phyloP scores from a whole-genome alignment of 2,113 vertebrate genomes.

The Brachypteracias leptosomus region DNA sequence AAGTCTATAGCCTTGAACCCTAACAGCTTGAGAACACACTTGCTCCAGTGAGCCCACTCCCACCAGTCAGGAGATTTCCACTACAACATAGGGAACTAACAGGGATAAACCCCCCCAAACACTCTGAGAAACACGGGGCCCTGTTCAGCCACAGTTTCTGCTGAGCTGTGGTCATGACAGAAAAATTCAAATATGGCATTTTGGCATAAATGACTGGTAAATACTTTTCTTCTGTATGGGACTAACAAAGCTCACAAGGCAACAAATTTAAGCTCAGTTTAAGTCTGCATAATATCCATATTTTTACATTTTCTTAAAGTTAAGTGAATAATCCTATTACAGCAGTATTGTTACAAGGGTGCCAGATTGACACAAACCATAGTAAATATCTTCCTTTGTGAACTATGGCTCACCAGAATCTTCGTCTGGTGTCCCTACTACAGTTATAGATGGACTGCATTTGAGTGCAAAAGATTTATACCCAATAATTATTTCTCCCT shows the following conservation, averaged over 20 bases:
- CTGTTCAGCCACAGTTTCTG: too few relatives aligned
- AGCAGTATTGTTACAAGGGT: background rate
- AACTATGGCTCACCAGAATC: background rate
- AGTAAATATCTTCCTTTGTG: background rate
- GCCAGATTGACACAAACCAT: background rate
- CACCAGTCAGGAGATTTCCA: background rate
- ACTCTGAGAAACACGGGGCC: background rate
- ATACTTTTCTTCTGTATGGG: background rate
- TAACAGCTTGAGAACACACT: background rate
- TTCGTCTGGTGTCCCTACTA: background rate
- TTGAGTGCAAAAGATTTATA: background rate
- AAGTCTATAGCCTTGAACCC: background rate
- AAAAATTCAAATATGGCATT: background rate
- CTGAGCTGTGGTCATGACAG: background rate
- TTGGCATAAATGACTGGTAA: background rate
- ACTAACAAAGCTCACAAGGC: background rate
- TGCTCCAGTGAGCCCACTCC: background rate
- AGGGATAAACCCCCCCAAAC: background rate
- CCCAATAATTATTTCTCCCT: background rate
- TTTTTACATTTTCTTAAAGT: background rate
- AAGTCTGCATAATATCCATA: background rate
- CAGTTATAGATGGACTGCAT: background rate
- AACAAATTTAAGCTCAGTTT: background rate
- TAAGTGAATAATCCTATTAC: background rate
- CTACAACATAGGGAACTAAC: background rate